Evolutionary conservation across 2,113 vertebrate genomes (phyloP), one percentile per base, ranked within the genome.

Genomic region (Mesembrinibis cayennensis): DNA sequence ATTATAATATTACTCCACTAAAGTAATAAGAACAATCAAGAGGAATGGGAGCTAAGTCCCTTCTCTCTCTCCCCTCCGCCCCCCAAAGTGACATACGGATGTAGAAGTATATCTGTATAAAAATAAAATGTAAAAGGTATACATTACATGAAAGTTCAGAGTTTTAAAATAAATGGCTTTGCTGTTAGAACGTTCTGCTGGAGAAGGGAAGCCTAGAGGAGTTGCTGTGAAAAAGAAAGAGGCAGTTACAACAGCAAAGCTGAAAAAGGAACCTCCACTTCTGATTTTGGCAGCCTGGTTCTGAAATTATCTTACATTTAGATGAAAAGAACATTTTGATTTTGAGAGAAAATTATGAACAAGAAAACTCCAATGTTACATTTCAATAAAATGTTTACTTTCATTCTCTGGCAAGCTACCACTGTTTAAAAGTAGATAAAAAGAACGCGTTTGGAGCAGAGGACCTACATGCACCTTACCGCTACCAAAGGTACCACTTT

Each of bases 401-500:
- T 9, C 14, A 0, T 42, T 29, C 66, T 26, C 87, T 50, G 65
- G 52, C 38, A 40, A 79, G 36, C 40, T 59, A 16, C 11, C 3
- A 1, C 9, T 16, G 16, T 38, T 69, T 9, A 8, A 44, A 73
- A 79, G 42, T 18, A 18, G 70, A 40, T 27, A 36, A n/a, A 40
- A 67, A 25, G 10, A 34, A 2, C 6, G 5, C 1, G 25, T 25
- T 47, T 30, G 86, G 47, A 65, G 17, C 32, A 65, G 44, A 50
- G 29, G 16, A 16, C 29, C 65, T 77, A 0, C 22, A 2, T 65
- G 56, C 22, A 19, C 16, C 73, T 34, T 1, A 1, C 8, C 6
- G 6, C 81, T 27, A 4, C 36, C 32, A 4, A 36, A 0, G 16
- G 22, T 6, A 5, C 4, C 9, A 9, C 21, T 36, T 20, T 40